These are phyloP conservation scores for Anolis carolinensis DNA, from an alignment of 2,113 vertebrate species.

Conservation along the genomic window DNA sequence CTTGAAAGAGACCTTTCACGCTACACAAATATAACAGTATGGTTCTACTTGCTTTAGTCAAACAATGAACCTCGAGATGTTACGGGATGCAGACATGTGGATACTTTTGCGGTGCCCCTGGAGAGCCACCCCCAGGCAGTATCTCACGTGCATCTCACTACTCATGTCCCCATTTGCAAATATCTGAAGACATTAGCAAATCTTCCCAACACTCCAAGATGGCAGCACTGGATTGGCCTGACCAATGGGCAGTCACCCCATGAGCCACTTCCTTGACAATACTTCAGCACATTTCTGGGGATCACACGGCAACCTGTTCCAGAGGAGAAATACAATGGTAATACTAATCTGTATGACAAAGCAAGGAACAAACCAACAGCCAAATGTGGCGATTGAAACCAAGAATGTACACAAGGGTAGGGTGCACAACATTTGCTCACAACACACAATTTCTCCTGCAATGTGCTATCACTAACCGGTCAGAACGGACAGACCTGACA, in stretches of 20 bases:
- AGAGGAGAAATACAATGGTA: background rate
- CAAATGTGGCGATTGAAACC: background rate
- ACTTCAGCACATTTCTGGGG: background rate
- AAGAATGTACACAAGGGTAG: no score
- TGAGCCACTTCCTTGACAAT: background rate
- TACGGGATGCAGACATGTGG: no score
- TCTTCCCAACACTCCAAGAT: background rate
- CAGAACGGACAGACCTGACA: background rate
- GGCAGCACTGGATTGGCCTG: no score
- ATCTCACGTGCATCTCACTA: no score
- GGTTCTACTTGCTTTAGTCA: no score
- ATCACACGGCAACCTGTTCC: background rate
- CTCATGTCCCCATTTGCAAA: background rate
- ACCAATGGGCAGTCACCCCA: background rate
- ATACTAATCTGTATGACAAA: no score
- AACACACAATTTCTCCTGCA: no score
- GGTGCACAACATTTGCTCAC: no score
- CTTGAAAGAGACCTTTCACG: background rate
- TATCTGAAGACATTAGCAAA: background rate
- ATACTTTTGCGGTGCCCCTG: no score
- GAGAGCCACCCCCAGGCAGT: background rate
- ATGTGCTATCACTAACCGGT: background rate
- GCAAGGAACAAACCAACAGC: background rate
- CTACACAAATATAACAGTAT: no score
- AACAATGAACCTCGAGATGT: no score